A percentile compares a stretch with the other conserved stretches of the same genome.
These are phyloP conservation scores for Morone saxatilis DNA, from an alignment of 2,113 vertebrate species.

Conservation along the genomic window DNA sequence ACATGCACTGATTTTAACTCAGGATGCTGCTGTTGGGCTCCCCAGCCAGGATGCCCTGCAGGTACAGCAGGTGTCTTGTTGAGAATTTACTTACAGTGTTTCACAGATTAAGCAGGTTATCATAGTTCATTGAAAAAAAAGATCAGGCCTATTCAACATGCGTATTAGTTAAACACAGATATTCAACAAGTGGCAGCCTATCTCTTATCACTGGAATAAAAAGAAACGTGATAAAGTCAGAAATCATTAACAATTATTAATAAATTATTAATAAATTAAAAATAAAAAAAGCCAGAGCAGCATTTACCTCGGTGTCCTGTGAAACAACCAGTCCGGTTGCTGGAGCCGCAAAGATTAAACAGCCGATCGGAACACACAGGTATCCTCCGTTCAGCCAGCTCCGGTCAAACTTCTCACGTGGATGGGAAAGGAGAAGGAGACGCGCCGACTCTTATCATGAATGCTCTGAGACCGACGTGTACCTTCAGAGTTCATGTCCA, in stretches of 20 bases:
- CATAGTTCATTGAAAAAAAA: not conserved
- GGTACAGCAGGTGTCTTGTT: slow-evolving; percentile 6
- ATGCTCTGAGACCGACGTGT: slow-evolving; percentile 24
- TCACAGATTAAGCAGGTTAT: not conserved
- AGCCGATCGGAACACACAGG: slow-evolving; percentile 28
- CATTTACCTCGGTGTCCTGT: slow-evolving; percentile 51
- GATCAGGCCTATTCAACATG: too few species aligned
- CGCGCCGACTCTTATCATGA: slow-evolving; percentile 20
- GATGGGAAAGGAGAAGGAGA: slow-evolving; percentile 28
- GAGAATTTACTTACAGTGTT: not conserved
- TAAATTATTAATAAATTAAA: too few species aligned
- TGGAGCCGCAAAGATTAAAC: not conserved
- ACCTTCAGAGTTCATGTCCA: slow-evolving; percentile 64
- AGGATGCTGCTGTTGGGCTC: not conserved
- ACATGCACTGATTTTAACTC: not conserved
- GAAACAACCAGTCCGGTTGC: slow-evolving; percentile 26
- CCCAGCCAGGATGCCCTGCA: not conserved
- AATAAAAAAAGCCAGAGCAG: not conserved
- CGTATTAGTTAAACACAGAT: not conserved
- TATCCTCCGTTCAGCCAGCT: slow-evolving; percentile 48
- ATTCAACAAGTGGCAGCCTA: not conserved
- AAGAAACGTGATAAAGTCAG: not conserved
- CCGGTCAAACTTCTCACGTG: slow-evolving; percentile 67
- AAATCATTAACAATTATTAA: too few species aligned
- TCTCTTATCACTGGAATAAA: too few species aligned